phyloP scores from a whole-genome alignment of 2,888 invertebrate genomes.

The Yponomeuta plumbellus region DNA sequence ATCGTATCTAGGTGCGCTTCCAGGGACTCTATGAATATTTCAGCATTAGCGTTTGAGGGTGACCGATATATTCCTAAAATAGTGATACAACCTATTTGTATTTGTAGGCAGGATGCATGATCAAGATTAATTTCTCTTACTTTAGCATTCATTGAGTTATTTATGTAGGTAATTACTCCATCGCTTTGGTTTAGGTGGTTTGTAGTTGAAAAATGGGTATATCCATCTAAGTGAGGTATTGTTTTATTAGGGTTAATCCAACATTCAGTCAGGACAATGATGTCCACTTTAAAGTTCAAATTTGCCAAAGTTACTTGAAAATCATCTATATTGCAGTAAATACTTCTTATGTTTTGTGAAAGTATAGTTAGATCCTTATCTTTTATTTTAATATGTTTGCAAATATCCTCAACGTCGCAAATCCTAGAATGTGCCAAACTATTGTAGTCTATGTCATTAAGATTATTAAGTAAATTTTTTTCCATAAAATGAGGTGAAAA shows the following conservation, averaged over 20 bases:
- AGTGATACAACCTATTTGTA: background rate
- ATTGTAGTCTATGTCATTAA: background rate
- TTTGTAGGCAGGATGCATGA: constrained; percentile 8
- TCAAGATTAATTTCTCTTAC: background rate
- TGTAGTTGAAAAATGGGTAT: background rate
- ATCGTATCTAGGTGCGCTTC: background rate
- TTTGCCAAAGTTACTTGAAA: background rate
- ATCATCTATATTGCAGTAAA: constrained; percentile 1
- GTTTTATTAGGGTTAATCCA: background rate
- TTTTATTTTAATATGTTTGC: constrained; percentile 5
- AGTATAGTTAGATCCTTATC: constrained; percentile 1
- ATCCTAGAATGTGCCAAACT: background rate
- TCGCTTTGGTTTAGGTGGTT: constrained; percentile 8
- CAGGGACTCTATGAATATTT: background rate
- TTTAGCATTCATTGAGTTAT: background rate
- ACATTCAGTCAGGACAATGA: constrained; percentile 8
- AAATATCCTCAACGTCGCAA: constrained; percentile 1
- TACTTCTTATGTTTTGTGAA: constrained; percentile 10
- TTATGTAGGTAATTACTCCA: constrained; percentile 5
- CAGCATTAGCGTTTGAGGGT: constrained; percentile 1
- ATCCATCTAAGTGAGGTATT: background rate
- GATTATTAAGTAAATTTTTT: background rate
- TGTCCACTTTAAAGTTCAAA: background rate
- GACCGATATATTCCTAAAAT: background rate
- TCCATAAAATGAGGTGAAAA: too few species aligned